Base-by-base conservation (phyloP, 2,113 vertebrate genomes). In the Phyllopteryx taeniolatus region DNA sequence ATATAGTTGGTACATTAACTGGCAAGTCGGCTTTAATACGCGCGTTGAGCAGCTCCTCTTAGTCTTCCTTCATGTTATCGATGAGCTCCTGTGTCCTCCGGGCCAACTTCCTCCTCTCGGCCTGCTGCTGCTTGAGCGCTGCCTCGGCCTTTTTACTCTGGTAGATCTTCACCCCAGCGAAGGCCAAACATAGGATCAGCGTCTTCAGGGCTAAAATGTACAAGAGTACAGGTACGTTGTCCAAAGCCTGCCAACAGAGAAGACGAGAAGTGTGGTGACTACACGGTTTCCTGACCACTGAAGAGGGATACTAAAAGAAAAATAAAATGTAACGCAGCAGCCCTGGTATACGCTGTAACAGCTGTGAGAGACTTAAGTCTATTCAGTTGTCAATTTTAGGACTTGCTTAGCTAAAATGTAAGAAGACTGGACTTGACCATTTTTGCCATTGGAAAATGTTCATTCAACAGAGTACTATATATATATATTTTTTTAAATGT, bases 201-300 rank as follows among this genome's bases (percentile, higher is more conserved):
- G 97, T 97, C 85, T 99, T 99, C 10, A 96, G 94, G 44, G 96
- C 97, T 84, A 99, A 82, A 85, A 99, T 96, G 87, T 98, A 99
- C 61, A 98, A 87, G 74, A 99, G 93, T 80, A 98, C 3, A 0
- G 96, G 97, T 71, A 99, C 89, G 2, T 93, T 96, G 7, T 98
- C 96, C 76, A 98, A 81, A 61, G 79, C 96, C 96, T 97, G 81
- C 19, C 22, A n/a, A 73, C 1, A 47, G 17, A 75, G 35, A 5
- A 56, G 2, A 51, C 0, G 43, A 13, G 12, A 39, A 53, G 46
- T 67, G 7, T 12, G 8, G n/a, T 66, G 42, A 27, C 20, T 2
- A 39, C 61, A 63, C 13, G 3, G 6, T 56, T 56, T 53, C 17
- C 54, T 12, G 9, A 56, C 2, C 8, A 12, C 8, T 56, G n/a